phyloP scores from a whole-genome alignment of 2,113 vertebrate species.

The Mirounga angustirostris region DNA sequence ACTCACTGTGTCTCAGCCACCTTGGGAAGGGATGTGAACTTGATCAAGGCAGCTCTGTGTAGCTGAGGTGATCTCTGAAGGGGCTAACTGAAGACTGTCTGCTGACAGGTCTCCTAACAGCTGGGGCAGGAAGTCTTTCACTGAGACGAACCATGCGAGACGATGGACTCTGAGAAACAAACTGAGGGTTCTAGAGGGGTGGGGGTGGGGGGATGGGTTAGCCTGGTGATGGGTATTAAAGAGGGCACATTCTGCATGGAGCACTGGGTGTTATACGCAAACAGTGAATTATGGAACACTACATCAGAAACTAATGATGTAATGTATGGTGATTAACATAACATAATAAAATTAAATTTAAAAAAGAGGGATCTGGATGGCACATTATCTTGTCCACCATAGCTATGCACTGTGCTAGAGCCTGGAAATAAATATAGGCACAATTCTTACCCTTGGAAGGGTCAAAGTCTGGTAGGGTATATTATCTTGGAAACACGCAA shows the following conservation, averaged over 20 bases:
- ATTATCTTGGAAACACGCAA: background rate
- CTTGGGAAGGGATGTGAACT: background rate
- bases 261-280: too few species aligned
- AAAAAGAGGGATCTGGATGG: background rate
- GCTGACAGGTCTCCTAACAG: background rate
- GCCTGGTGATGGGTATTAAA: too few species aligned
- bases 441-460: background rate
- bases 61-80: constrained; percentile 35
- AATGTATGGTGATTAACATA: too few species aligned
- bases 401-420: background rate
- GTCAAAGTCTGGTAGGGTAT: background rate
- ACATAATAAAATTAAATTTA: too few species aligned
- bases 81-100: background rate
- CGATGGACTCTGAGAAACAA: too few species aligned
- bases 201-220: too few species aligned
- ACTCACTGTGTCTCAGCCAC: background rate
- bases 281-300: too few species aligned
- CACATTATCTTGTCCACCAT: background rate
- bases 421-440: background rate
- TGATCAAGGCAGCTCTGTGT: background rate
- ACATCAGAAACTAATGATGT: too few species aligned
- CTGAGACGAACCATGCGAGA: background rate
- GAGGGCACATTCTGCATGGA: too few species aligned
- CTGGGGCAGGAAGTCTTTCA: background rate
- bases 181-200: too few species aligned